Evolutionary conservation across 35 echinoderm and acorn worm species (phyloP).

Genomic region (Lytechinus variegatus): DNA sequence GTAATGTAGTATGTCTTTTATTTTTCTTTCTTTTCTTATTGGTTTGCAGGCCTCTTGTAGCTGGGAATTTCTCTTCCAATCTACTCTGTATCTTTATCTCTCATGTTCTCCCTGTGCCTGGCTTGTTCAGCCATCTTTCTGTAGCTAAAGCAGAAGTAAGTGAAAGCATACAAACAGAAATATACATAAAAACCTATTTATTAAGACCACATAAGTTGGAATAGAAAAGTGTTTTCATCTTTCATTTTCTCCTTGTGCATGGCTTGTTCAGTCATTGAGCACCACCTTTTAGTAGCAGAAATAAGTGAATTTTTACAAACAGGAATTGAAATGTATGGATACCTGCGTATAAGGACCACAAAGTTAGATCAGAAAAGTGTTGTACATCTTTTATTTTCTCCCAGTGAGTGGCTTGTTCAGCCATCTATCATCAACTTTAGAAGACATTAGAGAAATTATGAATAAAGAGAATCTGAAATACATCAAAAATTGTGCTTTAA

Average conservation of each 20-base stretch:
- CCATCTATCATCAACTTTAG: slow-evolving; percentile 64
- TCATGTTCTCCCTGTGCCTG: slow-evolving; percentile 85
- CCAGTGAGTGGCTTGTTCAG: slow-evolving; percentile 72
- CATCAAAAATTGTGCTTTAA: too few relatives aligned
- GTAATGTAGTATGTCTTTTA: too few relatives aligned
- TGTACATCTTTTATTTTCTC: slow-evolving; percentile 73
- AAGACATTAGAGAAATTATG: slow-evolving; percentile 65
- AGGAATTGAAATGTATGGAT: too few relatives aligned
- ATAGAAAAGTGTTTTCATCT: slow-evolving; percentile 52
- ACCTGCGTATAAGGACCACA: too few relatives aligned
- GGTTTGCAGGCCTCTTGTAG: slow-evolving; percentile 73
- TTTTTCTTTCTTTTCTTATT: background rate
- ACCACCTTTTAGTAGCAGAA: too few relatives aligned
- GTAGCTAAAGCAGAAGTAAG: slow-evolving; percentile 80
- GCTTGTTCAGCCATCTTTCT: slow-evolving; percentile 71
- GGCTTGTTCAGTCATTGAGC: too few relatives aligned
- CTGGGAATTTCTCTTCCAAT: slow-evolving; percentile 83
- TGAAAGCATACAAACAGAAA: background rate
- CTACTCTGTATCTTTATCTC: slow-evolving; percentile 75
- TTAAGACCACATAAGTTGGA: too few relatives aligned
- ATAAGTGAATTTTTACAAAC: too few relatives aligned
- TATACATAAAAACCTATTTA: too few relatives aligned
- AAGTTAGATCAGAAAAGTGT: too few relatives aligned
- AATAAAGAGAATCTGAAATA: too few relatives aligned
- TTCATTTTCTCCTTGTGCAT: too few relatives aligned